Evolutionary conservation across 1,140 invertebrate species (phyloP).

Genomic region (Solen grandis): DNA sequence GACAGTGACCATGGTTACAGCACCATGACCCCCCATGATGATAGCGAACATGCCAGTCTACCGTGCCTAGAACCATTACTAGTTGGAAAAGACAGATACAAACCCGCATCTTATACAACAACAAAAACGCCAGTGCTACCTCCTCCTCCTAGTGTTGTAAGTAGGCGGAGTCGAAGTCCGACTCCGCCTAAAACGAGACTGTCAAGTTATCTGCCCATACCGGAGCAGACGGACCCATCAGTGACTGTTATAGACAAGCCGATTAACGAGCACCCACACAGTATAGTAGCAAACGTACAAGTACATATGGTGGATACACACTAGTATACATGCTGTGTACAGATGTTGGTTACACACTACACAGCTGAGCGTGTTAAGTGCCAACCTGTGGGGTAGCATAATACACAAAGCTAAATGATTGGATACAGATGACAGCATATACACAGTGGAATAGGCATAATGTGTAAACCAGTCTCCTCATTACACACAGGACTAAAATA

Average conservation of each 20-base stretch:
- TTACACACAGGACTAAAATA: too few species aligned
- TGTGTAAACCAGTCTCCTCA: too few species aligned
- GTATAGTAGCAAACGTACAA: constrained; percentile 92
- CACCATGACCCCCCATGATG: constrained; percentile 96
- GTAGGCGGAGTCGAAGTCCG: constrained; percentile 73
- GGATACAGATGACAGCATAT: too few species aligned
- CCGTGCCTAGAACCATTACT: constrained; percentile 84
- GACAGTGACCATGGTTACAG: constrained; percentile 97
- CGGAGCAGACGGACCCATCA: constrained; percentile 77
- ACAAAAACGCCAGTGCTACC: constrained; percentile 74
- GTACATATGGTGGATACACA: constrained; percentile 86
- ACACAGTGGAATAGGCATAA: too few species aligned
- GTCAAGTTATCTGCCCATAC: constrained; percentile 72
- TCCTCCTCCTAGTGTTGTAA: constrained; percentile 68
- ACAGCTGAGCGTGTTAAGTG: too few species aligned
- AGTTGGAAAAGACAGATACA: constrained; percentile 80
- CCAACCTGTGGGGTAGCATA: too few species aligned
- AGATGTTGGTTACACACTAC: too few species aligned
- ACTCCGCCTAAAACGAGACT: constrained; percentile 75
- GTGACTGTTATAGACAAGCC: constrained; percentile 72
- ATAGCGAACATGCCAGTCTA: constrained; percentile 82
- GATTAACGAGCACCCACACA: constrained; percentile 80
- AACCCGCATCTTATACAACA: constrained; percentile 67
- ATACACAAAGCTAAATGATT: too few species aligned
- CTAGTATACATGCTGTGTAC: too few species aligned